Percentiles rank a stretch among this genome's conserved stretches.
These are phyloP conservation scores for Icerya purchasi DNA, from an alignment of 2,888 invertebrate genomes.

Conservation along the genomic window DNA sequence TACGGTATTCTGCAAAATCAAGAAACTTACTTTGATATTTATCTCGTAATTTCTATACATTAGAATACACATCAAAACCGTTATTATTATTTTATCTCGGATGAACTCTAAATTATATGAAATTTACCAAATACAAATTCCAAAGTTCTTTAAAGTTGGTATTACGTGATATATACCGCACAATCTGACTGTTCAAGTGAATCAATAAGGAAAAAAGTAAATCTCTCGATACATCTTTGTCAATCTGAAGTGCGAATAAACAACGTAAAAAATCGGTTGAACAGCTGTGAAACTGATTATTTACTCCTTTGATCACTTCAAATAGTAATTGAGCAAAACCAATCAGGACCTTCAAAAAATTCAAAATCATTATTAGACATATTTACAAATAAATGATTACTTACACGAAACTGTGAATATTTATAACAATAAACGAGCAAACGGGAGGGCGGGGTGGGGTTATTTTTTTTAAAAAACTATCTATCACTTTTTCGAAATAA, in stretches of 20 bases:
- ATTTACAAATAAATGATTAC: no score
- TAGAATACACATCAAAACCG: no score
- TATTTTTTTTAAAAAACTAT: no score
- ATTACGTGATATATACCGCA: background rate
- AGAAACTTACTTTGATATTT: no score
- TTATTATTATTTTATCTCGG: no score
- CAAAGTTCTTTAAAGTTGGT: background rate
- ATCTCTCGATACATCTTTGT: background rate
- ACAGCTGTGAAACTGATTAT: constrained; percentile 66
- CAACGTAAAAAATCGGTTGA: constrained; percentile 39
- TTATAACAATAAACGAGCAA: no score
- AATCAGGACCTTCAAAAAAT: constrained; percentile 38
- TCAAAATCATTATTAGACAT: no score
- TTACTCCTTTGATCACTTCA: constrained; percentile 65
- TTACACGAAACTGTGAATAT: no score
- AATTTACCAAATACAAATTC: background rate
- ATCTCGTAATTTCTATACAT: no score
- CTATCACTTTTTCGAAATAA: no score
- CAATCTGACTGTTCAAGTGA: background rate
- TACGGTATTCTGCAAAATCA: constrained; percentile 18
- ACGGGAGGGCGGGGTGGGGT: no score
- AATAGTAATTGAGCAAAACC: constrained; percentile 76
- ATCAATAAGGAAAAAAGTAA: background rate
- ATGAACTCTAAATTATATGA: no score
- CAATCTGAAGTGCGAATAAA: background rate